Conservation (phyloP, 2,888 invertebrate genomes). For the Philonicus albiceps region DNA sequence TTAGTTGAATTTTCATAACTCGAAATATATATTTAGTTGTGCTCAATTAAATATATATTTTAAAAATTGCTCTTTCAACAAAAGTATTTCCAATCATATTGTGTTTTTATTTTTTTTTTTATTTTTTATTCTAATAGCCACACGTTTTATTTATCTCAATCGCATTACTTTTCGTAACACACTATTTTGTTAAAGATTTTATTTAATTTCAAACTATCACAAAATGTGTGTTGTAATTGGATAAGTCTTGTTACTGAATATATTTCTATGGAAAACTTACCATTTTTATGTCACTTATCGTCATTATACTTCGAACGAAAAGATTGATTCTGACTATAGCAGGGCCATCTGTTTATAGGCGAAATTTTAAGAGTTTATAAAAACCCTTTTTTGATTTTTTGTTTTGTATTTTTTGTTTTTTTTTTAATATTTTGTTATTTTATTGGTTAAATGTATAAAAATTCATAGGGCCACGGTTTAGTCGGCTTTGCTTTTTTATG, state of each 20-base stretch:
- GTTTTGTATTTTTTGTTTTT: neutral
- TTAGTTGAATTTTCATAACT: neutral
- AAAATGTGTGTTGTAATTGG: conserved; percentile 18
- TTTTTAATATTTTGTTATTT: neutral
- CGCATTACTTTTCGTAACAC: neutral
- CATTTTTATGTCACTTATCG: conserved; percentile 99
- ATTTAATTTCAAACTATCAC: conserved; percentile 24
- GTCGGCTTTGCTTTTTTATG: neutral
- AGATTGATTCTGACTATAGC: conserved; percentile 97
- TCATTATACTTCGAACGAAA: conserved; percentile 97
- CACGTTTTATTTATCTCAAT: conserved; percentile 4
- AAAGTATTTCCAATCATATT: neutral
- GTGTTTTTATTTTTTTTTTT: neutral
- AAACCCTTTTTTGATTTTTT: conserved; percentile 2
- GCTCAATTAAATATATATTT: conserved; percentile 43
- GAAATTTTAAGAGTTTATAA: conserved; percentile 40
- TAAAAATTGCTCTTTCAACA: neutral
- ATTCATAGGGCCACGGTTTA: neutral
- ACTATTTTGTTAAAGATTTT: conserved; percentile 23
- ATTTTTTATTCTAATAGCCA: neutral
- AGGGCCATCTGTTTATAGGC: conserved; percentile 82
- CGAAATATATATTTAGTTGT: conserved; percentile 20
- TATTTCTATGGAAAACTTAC: conserved; percentile 73
- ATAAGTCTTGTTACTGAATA: conserved; percentile 17
- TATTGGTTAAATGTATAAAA: neutral